Evolutionary conservation across 2,888 invertebrate genomes (phyloP).

Genomic region (Drosophila histrio): DNA sequence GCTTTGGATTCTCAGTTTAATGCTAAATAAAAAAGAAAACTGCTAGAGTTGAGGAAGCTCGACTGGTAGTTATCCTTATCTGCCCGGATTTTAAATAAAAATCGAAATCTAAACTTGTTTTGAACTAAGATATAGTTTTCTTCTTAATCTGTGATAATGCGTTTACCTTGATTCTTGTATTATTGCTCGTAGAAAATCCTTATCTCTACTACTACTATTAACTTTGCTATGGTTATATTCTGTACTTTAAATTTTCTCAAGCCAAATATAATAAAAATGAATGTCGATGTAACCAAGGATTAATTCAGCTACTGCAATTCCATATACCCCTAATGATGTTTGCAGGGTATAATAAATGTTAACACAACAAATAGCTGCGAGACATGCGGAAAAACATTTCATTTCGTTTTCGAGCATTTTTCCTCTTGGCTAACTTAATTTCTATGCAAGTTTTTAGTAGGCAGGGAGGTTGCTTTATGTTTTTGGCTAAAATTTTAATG

Average conservation of each 20-base stretch:
- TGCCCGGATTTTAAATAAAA: neutral
- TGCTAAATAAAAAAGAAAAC: conserved; percentile 1
- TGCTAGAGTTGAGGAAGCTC: neutral
- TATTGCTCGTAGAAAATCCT: too few relatives aligned
- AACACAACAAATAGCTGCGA: conserved; percentile 40
- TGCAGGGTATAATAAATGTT: conserved; percentile 21
- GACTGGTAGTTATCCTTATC: neutral
- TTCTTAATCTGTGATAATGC: too few relatives aligned
- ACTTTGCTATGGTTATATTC: too few relatives aligned
- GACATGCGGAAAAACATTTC: conserved; percentile 47
- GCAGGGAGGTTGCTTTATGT: conserved; percentile 56
- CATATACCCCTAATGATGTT: neutral
- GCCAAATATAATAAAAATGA: too few relatives aligned
- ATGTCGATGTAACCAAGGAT: neutral
- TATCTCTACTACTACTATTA: too few relatives aligned
- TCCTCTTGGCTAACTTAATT: conserved; percentile 73
- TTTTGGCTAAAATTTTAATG: conserved; percentile 74
- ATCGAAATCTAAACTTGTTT: too few relatives aligned
- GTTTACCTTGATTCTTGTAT: too few relatives aligned
- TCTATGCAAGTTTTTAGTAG: conserved; percentile 68
- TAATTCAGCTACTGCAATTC: neutral
- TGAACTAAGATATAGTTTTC: too few relatives aligned
- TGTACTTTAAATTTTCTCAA: too few relatives aligned
- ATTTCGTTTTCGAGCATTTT: conserved; percentile 55
- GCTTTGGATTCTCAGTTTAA: conserved; percentile 8